Evolutionary conservation across 2,797 vertebrate genomes (phyloP), one percentile per base, ranked within the genome.

Genomic region (Cyprinodon diabolis): DNA sequence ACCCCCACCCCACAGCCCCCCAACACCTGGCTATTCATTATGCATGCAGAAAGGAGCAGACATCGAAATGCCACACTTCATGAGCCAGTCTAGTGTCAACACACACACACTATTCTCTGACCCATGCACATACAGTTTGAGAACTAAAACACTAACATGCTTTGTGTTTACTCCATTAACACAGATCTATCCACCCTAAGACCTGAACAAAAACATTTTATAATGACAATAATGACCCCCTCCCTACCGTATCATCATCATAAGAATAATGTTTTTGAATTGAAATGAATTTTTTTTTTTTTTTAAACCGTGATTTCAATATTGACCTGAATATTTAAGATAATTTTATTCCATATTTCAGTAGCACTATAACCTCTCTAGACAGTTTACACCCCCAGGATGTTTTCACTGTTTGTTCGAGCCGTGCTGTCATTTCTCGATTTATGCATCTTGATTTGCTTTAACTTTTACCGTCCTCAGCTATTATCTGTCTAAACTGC

Each of bases 11-110:
- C 19, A 6, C 37, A 63, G 60, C 30, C 60, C 79, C 80, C 73
- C 76, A 83, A 91, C 91, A 95, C 94, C 94, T 95, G 94, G 89
- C 84, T 85, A 90, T 95, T 95, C 90, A 95, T 95, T 95, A 95
- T 94, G 94, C 94, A 95, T 95, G 94, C 94, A 92, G 92, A 89
- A 86, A 91, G 88, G 87, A 91, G 90, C 92, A 90, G 89, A 92
- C 92, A 92, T 93, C 87, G 93, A 95, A 95, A 95, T 95, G 94
- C 93, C 94, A 95, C 93, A 94, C 91, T 94, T 93, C 91, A 93
- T 91, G 90, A 94, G 86, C 83, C 65, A 75, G 82, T 80, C 83
- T 80, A 82, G 79, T 90, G 86, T 87, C 83, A 88, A 80, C 62
- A 82, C 80, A 73, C 63, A 52, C 25, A 52, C 65, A 72, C 1